Evolutionary conservation across 2,888 invertebrate species (phyloP).

Genomic region (Temnothorax rugatulus): DNA sequence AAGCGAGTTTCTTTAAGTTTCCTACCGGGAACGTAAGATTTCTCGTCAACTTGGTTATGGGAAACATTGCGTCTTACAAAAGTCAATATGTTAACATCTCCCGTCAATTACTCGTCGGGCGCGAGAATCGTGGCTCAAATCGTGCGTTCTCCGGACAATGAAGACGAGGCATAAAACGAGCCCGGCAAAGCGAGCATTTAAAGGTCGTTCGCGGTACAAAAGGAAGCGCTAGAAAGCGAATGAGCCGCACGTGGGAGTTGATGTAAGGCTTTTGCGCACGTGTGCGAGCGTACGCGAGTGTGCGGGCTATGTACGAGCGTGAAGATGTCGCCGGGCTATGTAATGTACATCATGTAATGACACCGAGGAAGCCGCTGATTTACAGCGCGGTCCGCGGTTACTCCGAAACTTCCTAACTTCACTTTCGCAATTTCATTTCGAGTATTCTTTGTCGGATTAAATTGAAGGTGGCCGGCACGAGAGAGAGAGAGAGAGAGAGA

Average conservation of each 20-base stretch:
- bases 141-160: constrained; percentile 56
- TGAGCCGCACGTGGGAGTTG: constrained; percentile 77
- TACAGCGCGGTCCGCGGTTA: constrained; percentile 66
- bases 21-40: background rate
- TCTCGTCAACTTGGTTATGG: background rate
- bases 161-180: constrained; percentile 63
- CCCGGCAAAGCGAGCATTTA: constrained; percentile 68
- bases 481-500: too few species aligned
- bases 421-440: constrained; percentile 44
- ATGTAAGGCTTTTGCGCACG: constrained; percentile 56
- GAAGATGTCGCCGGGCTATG: constrained; percentile 52
- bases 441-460: constrained; percentile 27
- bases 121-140: constrained; percentile 50
- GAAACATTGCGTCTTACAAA: background rate
- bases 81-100: constrained; percentile 21
- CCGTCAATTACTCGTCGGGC: constrained; percentile 20
- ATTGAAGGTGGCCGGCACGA: constrained; percentile 9
- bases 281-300: constrained; percentile 33
- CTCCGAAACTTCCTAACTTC: constrained; percentile 48
- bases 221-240: constrained; percentile 71
- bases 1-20: background rate
- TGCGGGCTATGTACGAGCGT: constrained; percentile 36
- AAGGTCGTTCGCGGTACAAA: constrained; percentile 72
- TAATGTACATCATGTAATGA: constrained; percentile 77
- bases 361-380: constrained; percentile 75